These are phyloP conservation scores for Hypothenemus hampei DNA, from an alignment of 1,140 invertebrate genomes.

Conservation along the genomic window DNA sequence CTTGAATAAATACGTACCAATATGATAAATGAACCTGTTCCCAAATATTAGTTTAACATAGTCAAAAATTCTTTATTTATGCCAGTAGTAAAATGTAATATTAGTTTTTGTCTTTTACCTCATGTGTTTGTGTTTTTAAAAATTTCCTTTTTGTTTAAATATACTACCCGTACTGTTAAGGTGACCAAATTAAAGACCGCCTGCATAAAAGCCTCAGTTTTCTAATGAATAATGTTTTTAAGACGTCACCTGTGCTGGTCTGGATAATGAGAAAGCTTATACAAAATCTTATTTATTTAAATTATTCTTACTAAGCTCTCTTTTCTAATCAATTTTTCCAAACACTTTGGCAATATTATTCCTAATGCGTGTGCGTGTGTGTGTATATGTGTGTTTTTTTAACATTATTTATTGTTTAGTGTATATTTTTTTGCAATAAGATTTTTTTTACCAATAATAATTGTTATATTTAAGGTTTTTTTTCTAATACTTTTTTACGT, in stretches of 20 bases:
- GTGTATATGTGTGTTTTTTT: conserved; percentile 7
- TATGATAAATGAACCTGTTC: conserved; percentile 23
- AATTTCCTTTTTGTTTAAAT: neutral
- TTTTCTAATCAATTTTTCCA: neutral
- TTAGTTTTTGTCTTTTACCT: neutral
- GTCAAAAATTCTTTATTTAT: conserved; percentile 38
- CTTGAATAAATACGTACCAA: neutral
- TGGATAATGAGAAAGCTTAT: neutral
- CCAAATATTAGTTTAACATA: conserved; percentile 33
- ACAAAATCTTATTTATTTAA: conserved; percentile 12
- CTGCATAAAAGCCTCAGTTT: neutral
- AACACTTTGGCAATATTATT: conserved; percentile 16
- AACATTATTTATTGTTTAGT: conserved; percentile 21
- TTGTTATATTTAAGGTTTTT: conserved; percentile 13
- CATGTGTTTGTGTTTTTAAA: neutral
- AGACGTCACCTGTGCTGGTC: neutral
- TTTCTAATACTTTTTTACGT: conserved; percentile 17
- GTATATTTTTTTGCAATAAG: conserved; percentile 19
- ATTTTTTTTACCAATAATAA: conserved; percentile 23
- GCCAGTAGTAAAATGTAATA: conserved; percentile 39
- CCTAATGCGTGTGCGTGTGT: conserved; percentile 11
- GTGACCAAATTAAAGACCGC: neutral
- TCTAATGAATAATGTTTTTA: neutral
- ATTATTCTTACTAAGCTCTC: conserved; percentile 20
- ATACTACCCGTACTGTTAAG: neutral